Conservation (phyloP, 2,888 invertebrate species). For the Alloplasta piceator region DNA sequence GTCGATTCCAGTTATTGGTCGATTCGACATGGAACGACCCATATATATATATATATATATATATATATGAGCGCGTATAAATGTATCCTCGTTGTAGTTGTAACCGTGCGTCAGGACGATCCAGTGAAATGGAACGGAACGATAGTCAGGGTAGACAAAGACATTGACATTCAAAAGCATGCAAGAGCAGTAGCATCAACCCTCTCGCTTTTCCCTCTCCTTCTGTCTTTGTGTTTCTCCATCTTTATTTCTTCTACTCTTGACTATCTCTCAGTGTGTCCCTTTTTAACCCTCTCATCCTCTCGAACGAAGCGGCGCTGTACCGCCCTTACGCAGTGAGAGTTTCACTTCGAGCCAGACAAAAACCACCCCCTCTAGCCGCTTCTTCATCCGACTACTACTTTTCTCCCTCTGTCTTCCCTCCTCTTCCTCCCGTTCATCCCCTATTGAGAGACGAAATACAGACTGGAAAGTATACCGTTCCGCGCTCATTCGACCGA, state of each 20-base stretch:
- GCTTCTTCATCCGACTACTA: conserved; percentile 26
- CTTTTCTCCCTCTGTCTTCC: conserved; percentile 43
- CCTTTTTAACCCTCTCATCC: conserved; percentile 36
- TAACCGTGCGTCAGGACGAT: conserved; percentile 44
- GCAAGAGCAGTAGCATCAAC: conserved; percentile 42
- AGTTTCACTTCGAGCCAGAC: conserved; percentile 74
- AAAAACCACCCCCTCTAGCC: conserved; percentile 69
- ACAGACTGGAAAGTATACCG: conserved; percentile 51
- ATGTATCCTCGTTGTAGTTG: conserved; percentile 29
- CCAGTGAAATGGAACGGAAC: conserved; percentile 62
- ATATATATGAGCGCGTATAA: conserved; percentile 7
- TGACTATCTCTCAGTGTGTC: neutral
- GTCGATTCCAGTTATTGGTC: too few relatives aligned
- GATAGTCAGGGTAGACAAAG: conserved; percentile 74
- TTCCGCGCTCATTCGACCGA: conserved; percentile 43
- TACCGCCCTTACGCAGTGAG: conserved; percentile 57
- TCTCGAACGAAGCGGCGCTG: conserved; percentile 5
- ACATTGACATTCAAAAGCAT: conserved; percentile 81
- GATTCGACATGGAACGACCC: too few relatives aligned
- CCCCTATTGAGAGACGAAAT: conserved; percentile 46
- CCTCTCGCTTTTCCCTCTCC: conserved; percentile 12
- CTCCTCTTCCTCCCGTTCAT: conserved; percentile 48
- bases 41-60: neutral
- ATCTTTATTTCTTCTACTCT: neutral
- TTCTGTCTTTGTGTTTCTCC: neutral